Conservation (phyloP, 2,113 vertebrate genomes). For the Pagrus major region DNA sequence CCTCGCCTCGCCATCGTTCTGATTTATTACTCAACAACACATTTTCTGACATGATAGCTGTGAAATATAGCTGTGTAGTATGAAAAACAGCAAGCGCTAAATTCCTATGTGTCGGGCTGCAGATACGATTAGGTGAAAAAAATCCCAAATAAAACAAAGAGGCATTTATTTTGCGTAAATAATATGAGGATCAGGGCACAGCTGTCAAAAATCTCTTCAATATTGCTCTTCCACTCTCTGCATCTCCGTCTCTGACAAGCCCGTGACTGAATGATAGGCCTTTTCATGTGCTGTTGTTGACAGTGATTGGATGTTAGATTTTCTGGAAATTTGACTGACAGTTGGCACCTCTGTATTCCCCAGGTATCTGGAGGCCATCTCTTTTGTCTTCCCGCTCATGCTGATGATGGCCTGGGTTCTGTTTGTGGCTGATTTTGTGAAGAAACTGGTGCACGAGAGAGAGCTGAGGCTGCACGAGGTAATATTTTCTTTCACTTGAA, state of each 20-base stretch:
- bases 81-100: constrained; percentile 38
- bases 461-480: constrained; percentile 98
- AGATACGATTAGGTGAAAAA: constrained; percentile 31
- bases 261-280: constrained; percentile 37
- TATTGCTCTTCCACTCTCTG: constrained; percentile 27
- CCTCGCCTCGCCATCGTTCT: constrained; percentile 26
- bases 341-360: constrained; percentile 55
- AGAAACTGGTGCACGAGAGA: constrained; percentile 96
- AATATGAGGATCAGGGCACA: constrained; percentile 27
- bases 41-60: constrained; percentile 48
- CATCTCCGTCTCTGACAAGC: constrained; percentile 32
- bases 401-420: constrained; percentile 97
- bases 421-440: constrained; percentile 95
- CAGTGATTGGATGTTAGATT: constrained; percentile 49
- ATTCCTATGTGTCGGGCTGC: constrained; percentile 16
- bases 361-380: constrained; percentile 94
- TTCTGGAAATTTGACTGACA: constrained; percentile 62
- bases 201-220: constrained; percentile 28
- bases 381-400: constrained; percentile 93
- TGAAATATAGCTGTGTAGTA: constrained; percentile 54
- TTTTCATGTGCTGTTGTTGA: constrained; percentile 47
- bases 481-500: constrained; percentile 23
- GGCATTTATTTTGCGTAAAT: constrained; percentile 51
- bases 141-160: constrained; percentile 3
- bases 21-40: constrained; percentile 68